Conservation (phyloP, 2,113 vertebrate species). For the Ctenodactylus gundi region DNA sequence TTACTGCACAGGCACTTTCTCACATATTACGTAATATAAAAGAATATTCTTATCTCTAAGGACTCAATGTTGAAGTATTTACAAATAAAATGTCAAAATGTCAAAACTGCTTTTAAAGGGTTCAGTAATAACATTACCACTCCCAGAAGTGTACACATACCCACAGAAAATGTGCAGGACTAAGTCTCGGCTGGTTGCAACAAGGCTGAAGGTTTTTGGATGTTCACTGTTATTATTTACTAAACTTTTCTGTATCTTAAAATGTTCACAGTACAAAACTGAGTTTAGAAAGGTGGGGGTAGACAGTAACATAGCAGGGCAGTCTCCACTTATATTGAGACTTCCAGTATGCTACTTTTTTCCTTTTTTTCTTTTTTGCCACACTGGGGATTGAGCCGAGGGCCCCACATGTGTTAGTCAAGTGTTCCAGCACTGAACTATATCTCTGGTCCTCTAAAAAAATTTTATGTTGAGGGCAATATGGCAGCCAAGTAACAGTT, state of each 20-base stretch:
- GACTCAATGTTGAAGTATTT: neutral
- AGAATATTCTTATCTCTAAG: neutral
- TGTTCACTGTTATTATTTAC: neutral
- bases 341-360: neutral
- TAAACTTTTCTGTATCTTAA: neutral
- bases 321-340: neutral
- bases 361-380: neutral
- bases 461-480: too few relatives aligned
- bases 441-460: too few relatives aligned
- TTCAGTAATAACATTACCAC: neutral
- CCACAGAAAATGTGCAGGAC: too few relatives aligned
- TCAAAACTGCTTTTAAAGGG: neutral
- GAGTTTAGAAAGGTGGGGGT: neutral
- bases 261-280: constrained; percentile 14
- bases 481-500: too few relatives aligned
- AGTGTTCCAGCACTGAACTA: neutral
- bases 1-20: neutral
- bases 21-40: neutral
- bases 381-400: neutral
- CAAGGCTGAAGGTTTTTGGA: neutral
- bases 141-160: neutral
- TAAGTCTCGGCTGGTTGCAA: too few relatives aligned
- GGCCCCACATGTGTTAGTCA: neutral
- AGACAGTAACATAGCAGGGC: neutral
- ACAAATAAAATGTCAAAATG: neutral